A percentile compares a stretch with the other conserved stretches of the same genome.
These are phyloP conservation scores for Trogon melanurus DNA, from an alignment of 2,113 vertebrate species.

Conservation along the genomic window DNA sequence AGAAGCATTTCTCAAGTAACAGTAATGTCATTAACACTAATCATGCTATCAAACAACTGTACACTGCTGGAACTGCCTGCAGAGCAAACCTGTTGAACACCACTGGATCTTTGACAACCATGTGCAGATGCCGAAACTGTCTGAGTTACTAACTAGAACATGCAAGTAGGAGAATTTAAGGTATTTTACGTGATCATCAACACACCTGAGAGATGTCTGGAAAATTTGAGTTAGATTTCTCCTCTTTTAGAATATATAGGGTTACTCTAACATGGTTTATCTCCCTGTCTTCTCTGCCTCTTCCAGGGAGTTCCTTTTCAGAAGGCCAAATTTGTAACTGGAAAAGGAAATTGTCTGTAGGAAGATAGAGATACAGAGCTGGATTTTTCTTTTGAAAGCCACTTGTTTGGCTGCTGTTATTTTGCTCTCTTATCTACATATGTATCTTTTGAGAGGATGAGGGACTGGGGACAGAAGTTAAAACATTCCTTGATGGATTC, in stretches of 20 bases:
- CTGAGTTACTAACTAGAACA: background rate
- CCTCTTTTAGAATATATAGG: background rate
- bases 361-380: background rate
- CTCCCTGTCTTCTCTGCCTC: background rate
- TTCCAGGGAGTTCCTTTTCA: background rate
- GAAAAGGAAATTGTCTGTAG: slow-evolving; percentile 10
- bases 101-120: background rate
- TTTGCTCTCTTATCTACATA: slow-evolving; percentile 5
- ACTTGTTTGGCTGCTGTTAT: background rate
- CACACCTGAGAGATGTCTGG: background rate
- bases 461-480: background rate
- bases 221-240: background rate
- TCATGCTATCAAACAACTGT: background rate
- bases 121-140: background rate
- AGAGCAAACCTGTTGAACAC: background rate
- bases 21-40: background rate
- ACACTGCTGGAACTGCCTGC: background rate
- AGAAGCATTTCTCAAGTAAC: background rate
- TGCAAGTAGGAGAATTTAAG: background rate
- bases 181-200: background rate
- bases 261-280: background rate
- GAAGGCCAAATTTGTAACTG: slow-evolving; percentile 1
- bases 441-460: background rate
- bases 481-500: slow-evolving; percentile 23
- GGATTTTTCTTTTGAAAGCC: background rate